Evolutionary conservation across 2,797 vertebrate genomes (phyloP).

Genomic region (Tenualosa ilisha): DNA sequence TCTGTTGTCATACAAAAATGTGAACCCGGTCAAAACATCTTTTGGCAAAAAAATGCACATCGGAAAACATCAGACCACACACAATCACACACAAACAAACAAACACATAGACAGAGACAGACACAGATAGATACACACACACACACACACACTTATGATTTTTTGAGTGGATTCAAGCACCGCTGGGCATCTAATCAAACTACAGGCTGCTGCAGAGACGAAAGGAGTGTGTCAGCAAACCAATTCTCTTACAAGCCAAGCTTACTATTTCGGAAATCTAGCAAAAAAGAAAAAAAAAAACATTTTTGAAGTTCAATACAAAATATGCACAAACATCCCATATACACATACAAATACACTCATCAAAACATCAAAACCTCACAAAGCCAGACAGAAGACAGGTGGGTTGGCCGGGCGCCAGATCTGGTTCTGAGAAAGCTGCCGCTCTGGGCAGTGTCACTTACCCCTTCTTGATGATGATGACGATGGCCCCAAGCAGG

Average conservation of each 20-base stretch:
- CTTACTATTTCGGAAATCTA: background rate
- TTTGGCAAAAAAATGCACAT: background rate
- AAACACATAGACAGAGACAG: background rate
- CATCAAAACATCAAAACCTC: no score
- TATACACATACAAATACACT: no score
- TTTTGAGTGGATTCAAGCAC: background rate
- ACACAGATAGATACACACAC: background rate
- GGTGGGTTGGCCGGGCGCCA: background rate
- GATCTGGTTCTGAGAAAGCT: background rate
- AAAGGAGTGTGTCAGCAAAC: no score
- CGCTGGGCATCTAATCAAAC: background rate
- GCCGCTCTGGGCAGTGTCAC: slow-evolving; percentile 45
- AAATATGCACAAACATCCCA: no score
- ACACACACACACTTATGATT: slow-evolving; percentile 19
- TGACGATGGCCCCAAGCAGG: slow-evolving; percentile 86
- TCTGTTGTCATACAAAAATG: background rate
- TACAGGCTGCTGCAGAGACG: background rate
- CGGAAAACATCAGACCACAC: background rate
- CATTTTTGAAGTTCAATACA: no score
- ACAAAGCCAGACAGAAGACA: background rate
- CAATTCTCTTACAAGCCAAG: background rate
- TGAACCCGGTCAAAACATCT: background rate
- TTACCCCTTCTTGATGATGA: slow-evolving; percentile 92
- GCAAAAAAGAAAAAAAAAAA: no score
- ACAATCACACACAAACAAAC: background rate